phyloP scores from a whole-genome alignment of 2,113 vertebrate genomes.

The Apteryx mantelli region DNA sequence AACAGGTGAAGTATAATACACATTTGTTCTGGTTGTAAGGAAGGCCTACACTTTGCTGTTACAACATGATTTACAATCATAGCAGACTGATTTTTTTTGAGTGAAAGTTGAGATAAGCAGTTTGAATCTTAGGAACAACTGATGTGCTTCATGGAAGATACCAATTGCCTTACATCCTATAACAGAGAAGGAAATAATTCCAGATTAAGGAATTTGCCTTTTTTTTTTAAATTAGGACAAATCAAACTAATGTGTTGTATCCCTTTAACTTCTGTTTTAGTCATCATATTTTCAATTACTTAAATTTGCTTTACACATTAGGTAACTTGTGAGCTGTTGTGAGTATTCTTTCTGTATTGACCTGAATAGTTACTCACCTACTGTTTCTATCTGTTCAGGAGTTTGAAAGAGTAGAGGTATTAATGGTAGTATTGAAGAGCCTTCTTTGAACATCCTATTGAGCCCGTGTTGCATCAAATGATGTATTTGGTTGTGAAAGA shows the following conservation, averaged over 20 bases:
- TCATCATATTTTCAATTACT: background rate
- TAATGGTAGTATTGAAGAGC: background rate
- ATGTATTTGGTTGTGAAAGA: background rate
- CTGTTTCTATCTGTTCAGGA: background rate
- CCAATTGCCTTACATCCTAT: background rate
- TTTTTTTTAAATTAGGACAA: background rate
- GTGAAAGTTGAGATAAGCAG: background rate
- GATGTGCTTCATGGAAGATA: background rate
- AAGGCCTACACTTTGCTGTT: background rate
- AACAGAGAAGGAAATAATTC: background rate
- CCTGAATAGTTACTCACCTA: background rate
- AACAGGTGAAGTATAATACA: background rate
- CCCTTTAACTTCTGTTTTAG: background rate
- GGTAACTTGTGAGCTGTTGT: background rate
- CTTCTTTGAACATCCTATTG: background rate
- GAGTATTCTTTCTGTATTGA: background rate
- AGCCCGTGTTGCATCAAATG: background rate
- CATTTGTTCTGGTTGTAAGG: background rate
- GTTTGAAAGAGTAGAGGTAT: background rate
- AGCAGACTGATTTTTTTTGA: background rate
- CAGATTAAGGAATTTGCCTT: background rate
- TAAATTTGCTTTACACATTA: background rate
- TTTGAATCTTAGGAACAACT: slow-evolving; percentile 1
- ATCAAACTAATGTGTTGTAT: background rate
- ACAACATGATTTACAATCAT: background rate